Evolutionary conservation across 2,797 vertebrate genomes (phyloP).

Genomic region (Semotilus atromaculatus): DNA sequence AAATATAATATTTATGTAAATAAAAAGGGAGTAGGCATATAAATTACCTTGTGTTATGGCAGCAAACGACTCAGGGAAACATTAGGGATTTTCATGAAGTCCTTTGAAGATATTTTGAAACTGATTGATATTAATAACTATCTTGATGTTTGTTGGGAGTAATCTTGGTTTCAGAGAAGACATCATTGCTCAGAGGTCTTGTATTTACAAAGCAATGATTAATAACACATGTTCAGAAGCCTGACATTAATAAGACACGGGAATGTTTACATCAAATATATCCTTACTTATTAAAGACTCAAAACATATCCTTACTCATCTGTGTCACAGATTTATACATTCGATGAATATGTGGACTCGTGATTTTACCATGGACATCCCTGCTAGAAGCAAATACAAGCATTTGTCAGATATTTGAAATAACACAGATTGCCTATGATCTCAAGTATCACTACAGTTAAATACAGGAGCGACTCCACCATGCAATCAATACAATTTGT

Average conservation of each 20-base stretch:
- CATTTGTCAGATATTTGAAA: conserved; percentile 3
- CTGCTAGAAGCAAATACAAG: background rate
- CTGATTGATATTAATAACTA: conserved; percentile 37
- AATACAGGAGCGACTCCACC: conserved; percentile 12
- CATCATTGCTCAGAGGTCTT: background rate
- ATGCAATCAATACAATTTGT: conserved; percentile 25
- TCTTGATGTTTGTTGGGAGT: conserved; percentile 15
- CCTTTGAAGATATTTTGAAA: conserved; percentile 34
- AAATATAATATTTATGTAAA: conserved; percentile 52
- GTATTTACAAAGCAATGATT: conserved; percentile 20
- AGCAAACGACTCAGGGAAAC: conserved; percentile 1
- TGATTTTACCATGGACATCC: background rate
- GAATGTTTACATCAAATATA: conserved; percentile 28
- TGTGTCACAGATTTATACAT: background rate
- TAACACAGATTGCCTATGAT: conserved; percentile 17
- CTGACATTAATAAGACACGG: background rate
- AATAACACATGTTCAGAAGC: conserved; percentile 14
- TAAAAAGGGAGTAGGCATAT: conserved; percentile 33
- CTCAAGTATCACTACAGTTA: conserved; percentile 20
- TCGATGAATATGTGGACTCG: background rate
- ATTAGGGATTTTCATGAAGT: conserved; percentile 9
- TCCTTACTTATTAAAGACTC: conserved; percentile 4
- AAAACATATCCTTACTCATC: background rate
- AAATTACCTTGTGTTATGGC: conserved; percentile 38
- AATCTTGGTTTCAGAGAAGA: conserved; percentile 2